Evolutionary conservation across 2,797 vertebrate genomes (phyloP).

Genomic region (Tauraco hartlaubi): DNA sequence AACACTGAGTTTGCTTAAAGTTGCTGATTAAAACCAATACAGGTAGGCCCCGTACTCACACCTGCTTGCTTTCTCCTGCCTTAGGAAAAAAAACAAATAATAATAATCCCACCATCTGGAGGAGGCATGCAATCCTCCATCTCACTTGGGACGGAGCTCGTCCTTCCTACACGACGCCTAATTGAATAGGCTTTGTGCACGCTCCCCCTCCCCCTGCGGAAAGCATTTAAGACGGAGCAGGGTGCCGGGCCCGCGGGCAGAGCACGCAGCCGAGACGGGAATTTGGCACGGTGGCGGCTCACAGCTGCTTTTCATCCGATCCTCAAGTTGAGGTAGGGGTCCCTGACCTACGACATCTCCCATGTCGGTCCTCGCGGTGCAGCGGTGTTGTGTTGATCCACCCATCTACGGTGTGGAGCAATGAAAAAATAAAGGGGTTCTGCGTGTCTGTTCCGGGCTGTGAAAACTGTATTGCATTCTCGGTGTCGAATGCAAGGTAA

Average conservation of each 20-base stretch:
- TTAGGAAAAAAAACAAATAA: background rate
- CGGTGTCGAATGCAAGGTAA: background rate
- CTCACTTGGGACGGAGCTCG: conserved; percentile 9
- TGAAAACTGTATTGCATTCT: background rate
- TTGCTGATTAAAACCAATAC: conserved; percentile 75
- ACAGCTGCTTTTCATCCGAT: background rate
- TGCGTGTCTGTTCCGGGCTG: background rate
- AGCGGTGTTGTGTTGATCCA: rapidly evolving
- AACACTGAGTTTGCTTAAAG: conserved; percentile 78
- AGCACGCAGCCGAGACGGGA: background rate
- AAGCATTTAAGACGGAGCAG: background rate
- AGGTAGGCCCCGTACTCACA: conserved; percentile 43
- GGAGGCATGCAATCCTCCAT: background rate
- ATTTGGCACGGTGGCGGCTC: background rate
- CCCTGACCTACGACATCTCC: background rate
- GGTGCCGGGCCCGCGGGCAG: background rate
- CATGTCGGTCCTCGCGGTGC: rapidly evolving
- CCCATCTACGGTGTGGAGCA: background rate
- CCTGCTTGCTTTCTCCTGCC: conserved; percentile 63
- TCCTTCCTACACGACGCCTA: background rate
- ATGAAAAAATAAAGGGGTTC: background rate
- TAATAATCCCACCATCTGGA: conserved; percentile 10
- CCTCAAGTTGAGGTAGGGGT: background rate
- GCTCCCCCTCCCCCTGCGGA: background rate
- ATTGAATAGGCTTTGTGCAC: background rate